Evolutionary conservation across 92 coral and sea anemone species (phyloP).

Genomic region (Palythoa grandis): DNA sequence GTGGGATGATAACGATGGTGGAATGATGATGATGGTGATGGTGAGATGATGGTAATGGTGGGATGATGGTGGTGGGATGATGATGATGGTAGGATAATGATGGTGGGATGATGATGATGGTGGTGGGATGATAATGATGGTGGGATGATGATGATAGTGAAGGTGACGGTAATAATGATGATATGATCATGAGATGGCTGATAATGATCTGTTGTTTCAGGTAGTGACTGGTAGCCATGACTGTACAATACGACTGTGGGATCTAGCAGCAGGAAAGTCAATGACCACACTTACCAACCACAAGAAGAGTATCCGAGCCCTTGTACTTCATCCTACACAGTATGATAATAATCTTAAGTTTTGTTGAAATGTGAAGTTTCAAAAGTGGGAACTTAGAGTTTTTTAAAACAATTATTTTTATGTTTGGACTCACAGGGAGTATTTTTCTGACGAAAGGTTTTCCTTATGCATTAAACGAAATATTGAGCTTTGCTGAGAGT

Average conservation of each 20-base stretch:
- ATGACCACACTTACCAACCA: constrained; percentile 92
- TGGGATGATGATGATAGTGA: not conserved
- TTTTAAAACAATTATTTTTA: too few species aligned
- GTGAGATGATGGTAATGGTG: not conserved
- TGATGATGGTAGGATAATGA: not conserved
- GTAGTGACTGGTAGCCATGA: constrained; percentile 98
- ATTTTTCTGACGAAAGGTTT: too few species aligned
- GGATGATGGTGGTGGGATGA: not conserved
- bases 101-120: too few species aligned
- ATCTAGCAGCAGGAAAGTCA: constrained; percentile 95
- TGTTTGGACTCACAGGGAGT: too few species aligned
- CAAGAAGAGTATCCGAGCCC: constrained; percentile 94
- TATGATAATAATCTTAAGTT: constrained; percentile 46
- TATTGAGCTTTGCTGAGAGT: too few species aligned
- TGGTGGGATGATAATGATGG: not conserved
- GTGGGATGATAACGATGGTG: too few species aligned
- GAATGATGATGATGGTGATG: too few species aligned
- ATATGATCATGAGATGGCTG: not conserved
- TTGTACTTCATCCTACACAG: constrained; percentile 92
- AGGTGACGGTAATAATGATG: not conserved
- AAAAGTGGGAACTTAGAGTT: too few species aligned
- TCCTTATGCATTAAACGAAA: too few species aligned
- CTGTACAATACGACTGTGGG: constrained; percentile 96
- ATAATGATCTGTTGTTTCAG: constrained; percentile 42
- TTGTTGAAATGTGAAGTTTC: too few species aligned